Conservation (phyloP, 1,140 invertebrate species). For the Vanessa atalanta region DNA sequence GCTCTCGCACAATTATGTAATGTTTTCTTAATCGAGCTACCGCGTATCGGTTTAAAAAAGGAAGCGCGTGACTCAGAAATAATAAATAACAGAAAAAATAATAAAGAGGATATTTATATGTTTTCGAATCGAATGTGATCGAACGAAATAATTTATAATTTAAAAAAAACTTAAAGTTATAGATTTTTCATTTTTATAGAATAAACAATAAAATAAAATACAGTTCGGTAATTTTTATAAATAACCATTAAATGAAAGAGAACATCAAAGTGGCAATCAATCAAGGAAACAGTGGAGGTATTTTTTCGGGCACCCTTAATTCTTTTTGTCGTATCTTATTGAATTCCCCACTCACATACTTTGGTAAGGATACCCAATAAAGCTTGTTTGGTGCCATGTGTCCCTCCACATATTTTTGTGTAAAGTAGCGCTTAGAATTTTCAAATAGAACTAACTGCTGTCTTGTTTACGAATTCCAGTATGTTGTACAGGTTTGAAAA, state of each 20-base stretch:
- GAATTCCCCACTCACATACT: constrained; percentile 71
- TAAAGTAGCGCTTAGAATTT: constrained; percentile 68
- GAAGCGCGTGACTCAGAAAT: constrained; percentile 44
- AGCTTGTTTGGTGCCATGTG: constrained; percentile 66
- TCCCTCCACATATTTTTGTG: constrained; percentile 67
- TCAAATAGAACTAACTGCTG: constrained; percentile 61
- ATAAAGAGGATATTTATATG: too few species aligned
- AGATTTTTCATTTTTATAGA: not conserved
- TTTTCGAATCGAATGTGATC: too few species aligned
- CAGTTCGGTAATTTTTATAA: not conserved
- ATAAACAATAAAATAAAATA: not conserved
- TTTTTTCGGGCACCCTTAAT: constrained; percentile 61
- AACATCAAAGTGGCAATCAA: constrained; percentile 58
- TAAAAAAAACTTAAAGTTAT: not conserved
- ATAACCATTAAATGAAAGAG: constrained; percentile 32
- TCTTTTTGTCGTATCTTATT: constrained; percentile 72
- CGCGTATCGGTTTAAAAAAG: constrained; percentile 60
- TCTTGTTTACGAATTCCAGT: constrained; percentile 63
- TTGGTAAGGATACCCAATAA: constrained; percentile 73
- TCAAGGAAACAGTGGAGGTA: constrained; percentile 48
- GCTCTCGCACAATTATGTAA: constrained; percentile 78
- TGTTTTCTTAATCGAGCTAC: constrained; percentile 77
- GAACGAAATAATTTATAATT: too few species aligned
- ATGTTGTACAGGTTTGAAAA: constrained; percentile 54
- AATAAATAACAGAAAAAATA: constrained; percentile 22